These are phyloP conservation scores for Amblyopsis hoosieri DNA, from an alignment of 2,797 vertebrate genomes.

Conservation along the genomic window DNA sequence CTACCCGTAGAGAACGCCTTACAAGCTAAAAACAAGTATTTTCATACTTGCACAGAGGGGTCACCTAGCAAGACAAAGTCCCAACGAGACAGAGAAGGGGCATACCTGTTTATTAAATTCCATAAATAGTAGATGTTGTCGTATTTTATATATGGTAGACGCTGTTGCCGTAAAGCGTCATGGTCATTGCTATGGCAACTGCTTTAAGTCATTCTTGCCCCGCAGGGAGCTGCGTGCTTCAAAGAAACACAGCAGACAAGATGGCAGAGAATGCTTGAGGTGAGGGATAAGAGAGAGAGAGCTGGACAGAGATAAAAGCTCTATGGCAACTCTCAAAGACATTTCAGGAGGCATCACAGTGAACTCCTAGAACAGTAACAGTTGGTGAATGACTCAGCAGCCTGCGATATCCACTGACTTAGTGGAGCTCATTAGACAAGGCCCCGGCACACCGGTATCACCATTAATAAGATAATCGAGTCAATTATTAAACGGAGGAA, in stretches of 20 bases:
- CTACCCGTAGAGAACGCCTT: not conserved
- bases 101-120: conserved; percentile 12
- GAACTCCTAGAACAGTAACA: conserved; percentile 10
- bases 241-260: not conserved
- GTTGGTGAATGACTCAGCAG: conserved; percentile 5
- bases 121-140: conserved; percentile 17
- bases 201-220: not conserved
- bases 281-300: not conserved
- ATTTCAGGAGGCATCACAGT: not conserved
- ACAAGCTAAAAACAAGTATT: not conserved
- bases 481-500: no score
- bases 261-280: not conserved
- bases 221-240: conserved; percentile 1
- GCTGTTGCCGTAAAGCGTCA: not conserved
- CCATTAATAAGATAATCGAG: no score
- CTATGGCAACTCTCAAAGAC: not conserved
- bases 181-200: conserved; percentile 24
- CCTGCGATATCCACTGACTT: not conserved
- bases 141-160: not conserved
- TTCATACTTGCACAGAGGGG: not conserved
- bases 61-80: not conserved
- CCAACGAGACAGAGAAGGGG: not conserved
- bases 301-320: conserved; percentile 14
- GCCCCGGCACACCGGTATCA: no score
- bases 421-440: not conserved